These are phyloP conservation scores for Lanistes nyassanus DNA, from an alignment of 1,140 invertebrate species.

Conservation along the genomic window DNA sequence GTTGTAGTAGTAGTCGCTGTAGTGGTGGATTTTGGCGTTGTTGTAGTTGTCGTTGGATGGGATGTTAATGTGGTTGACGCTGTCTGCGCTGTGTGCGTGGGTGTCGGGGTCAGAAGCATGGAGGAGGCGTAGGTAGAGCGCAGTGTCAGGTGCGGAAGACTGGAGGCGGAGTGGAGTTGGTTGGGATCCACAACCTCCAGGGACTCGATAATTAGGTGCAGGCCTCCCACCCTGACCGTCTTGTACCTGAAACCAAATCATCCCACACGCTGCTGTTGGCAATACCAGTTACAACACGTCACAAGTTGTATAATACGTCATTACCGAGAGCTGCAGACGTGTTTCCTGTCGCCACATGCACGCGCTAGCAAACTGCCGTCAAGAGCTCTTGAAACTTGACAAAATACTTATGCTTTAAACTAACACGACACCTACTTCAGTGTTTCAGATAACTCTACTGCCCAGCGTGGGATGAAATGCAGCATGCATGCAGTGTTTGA, in stretches of 20 bases:
- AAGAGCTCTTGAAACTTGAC: too few species aligned
- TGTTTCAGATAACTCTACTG: too few species aligned
- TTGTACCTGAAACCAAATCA: not conserved
- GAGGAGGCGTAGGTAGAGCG: constrained; percentile 16
- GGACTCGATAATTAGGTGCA: constrained; percentile 1
- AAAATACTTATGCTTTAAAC: too few species aligned
- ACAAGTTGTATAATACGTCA: too few species aligned
- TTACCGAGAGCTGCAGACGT: too few species aligned
- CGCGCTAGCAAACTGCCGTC: too few species aligned
- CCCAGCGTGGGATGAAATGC: too few species aligned
- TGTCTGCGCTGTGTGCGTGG: not conserved
- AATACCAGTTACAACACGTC: too few species aligned
- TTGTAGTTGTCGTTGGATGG: not conserved
- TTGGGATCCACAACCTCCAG: not conserved
- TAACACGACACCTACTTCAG: too few species aligned
- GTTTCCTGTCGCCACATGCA: too few species aligned
- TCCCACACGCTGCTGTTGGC: too few species aligned
- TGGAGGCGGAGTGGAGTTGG: not conserved
- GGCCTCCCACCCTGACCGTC: constrained; percentile 8
- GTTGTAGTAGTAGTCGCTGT: not conserved
- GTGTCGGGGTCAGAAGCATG: constrained; percentile 15
- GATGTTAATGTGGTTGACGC: not conserved
- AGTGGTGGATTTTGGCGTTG: not conserved
- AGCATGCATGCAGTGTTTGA: too few species aligned
- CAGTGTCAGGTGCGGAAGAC: not conserved